A percentile compares a stretch with the other conserved stretches of the same genome.
Evolutionary conservation across 2,113 vertebrate species (phyloP).

Genomic region (Centropus unirufus): DNA sequence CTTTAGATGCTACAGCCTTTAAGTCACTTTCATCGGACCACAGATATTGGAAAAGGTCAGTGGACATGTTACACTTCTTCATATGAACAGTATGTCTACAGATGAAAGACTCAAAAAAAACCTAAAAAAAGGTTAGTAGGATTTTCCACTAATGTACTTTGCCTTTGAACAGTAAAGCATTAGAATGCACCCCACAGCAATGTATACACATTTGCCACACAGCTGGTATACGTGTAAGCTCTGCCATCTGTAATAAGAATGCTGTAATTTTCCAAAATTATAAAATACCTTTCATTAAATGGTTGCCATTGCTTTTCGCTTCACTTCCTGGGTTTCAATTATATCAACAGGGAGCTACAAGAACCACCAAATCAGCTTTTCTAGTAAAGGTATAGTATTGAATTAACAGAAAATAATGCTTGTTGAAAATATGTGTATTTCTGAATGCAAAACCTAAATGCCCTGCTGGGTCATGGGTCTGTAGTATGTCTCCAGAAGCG

Average conservation of each 20-base stretch:
- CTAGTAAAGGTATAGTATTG: background rate
- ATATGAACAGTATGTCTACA: background rate
- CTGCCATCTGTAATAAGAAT: background rate
- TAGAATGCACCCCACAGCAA: background rate
- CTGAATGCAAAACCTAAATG: background rate
- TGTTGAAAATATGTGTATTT: background rate
- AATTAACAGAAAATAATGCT: background rate
- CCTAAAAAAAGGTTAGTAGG: background rate
- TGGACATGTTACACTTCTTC: background rate
- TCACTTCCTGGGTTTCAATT: background rate
- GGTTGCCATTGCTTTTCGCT: background rate
- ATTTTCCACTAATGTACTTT: background rate
- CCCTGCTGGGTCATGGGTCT: background rate
- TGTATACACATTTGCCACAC: background rate
- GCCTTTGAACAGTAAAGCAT: background rate
- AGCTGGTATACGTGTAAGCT: background rate
- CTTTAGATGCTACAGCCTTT: conserved; percentile 14
- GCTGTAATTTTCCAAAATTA: background rate
- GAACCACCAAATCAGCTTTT: background rate
- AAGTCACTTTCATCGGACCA: background rate
- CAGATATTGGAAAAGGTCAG: background rate
- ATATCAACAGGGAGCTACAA: background rate
- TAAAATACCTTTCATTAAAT: background rate
- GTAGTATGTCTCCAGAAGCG: background rate
- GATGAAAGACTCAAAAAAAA: background rate